These are phyloP conservation scores for Alcedo quadribrachys DNA, from an alignment of 2,797 vertebrate genomes.

Conservation along the genomic window DNA sequence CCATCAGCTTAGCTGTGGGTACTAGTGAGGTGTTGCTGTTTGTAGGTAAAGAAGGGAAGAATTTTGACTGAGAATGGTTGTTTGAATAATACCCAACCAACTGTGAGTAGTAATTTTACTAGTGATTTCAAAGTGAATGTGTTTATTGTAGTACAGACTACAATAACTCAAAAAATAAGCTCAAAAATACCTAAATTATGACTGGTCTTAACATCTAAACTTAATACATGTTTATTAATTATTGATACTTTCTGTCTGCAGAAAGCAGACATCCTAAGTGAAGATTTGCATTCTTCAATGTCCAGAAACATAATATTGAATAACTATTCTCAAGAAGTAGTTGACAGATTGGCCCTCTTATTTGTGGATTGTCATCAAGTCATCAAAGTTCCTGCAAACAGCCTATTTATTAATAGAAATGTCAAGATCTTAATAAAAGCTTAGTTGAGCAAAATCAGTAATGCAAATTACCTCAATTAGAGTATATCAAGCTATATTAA, in stretches of 20 bases:
- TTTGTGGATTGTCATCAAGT: conserved; percentile 14
- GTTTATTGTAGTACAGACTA: background rate
- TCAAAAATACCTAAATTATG: background rate
- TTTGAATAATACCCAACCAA: background rate
- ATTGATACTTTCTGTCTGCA: background rate
- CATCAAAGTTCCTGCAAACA: conserved; percentile 14
- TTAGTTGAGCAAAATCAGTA: conserved; percentile 43
- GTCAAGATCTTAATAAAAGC: conserved; percentile 8
- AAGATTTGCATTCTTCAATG: background rate
- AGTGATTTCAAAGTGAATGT: background rate
- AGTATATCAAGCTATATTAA: conserved; percentile 35
- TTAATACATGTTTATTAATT: conserved; percentile 18
- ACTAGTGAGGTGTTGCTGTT: background rate
- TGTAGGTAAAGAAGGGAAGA: background rate
- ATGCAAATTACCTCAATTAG: conserved; percentile 37
- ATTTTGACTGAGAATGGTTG: background rate
- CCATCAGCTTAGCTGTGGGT: background rate
- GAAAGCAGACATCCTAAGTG: background rate
- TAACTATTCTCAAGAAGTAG: background rate
- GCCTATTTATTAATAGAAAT: conserved; percentile 20
- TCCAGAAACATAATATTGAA: background rate
- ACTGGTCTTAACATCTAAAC: background rate
- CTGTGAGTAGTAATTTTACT: background rate
- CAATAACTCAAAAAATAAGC: background rate
- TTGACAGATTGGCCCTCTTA: background rate